phyloP scores from a whole-genome alignment of 2,888 invertebrate species.

The Arge pagana region DNA sequence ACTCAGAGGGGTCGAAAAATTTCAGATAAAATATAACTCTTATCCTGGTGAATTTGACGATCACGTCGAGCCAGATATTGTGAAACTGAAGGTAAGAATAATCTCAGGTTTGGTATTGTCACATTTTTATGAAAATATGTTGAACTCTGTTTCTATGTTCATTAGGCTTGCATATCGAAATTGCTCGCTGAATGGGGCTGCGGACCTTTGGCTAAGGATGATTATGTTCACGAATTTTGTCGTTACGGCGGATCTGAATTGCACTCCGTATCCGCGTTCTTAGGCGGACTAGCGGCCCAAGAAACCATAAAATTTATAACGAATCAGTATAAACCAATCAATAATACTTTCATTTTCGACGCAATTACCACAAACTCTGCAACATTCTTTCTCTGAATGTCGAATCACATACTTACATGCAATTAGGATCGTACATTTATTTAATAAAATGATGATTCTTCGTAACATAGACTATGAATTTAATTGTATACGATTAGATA shows the following conservation, averaged over 20 bases:
- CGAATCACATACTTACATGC: too few species aligned
- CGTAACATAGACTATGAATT: too few species aligned
- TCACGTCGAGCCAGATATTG: slow-evolving; percentile 88
- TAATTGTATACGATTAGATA: too few species aligned
- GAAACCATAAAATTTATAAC: slow-evolving; percentile 91
- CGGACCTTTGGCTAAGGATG: slow-evolving; percentile 80
- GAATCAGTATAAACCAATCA: slow-evolving; percentile 92
- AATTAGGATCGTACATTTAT: too few species aligned
- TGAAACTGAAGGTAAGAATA: slow-evolving; percentile 73
- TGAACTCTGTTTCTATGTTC: slow-evolving; percentile 25
- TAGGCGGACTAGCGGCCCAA: slow-evolving; percentile 94
- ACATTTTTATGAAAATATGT: background rate
- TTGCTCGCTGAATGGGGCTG: slow-evolving; percentile 86
- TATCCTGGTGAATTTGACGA: slow-evolving; percentile 87
- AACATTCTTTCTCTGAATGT: slow-evolving; percentile 76
- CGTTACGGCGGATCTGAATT: slow-evolving; percentile 94
- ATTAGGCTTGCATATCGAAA: slow-evolving; percentile 68
- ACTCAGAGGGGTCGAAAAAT: slow-evolving; percentile 88
- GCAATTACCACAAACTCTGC: slow-evolving; percentile 86
- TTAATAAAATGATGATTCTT: too few species aligned
- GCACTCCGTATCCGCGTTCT: slow-evolving; percentile 90
- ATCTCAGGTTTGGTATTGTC: slow-evolving; percentile 3
- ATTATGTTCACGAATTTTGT: slow-evolving; percentile 93
- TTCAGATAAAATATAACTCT: slow-evolving; percentile 83
- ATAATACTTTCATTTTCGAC: slow-evolving; percentile 95